Conservation (phyloP, 2,113 vertebrate genomes). For the Grantiella picta region DNA sequence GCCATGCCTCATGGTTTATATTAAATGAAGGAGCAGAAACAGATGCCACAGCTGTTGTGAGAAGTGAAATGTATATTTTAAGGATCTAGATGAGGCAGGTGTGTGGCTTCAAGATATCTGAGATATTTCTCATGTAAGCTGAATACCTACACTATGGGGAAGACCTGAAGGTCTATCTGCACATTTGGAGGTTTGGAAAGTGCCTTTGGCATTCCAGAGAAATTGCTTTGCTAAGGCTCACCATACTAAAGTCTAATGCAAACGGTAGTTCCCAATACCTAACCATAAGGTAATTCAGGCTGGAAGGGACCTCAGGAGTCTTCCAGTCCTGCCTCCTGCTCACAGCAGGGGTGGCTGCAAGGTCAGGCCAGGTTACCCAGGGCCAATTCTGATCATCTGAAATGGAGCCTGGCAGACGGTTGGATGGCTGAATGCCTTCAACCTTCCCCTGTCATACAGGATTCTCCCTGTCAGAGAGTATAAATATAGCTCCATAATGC, state of each 20-base stretch:
- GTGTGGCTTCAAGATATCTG: background rate
- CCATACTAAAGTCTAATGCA: background rate
- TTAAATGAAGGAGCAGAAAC: background rate
- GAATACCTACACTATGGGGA: background rate
- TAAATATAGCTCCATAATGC: background rate
- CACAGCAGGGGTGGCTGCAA: background rate
- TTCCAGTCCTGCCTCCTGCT: background rate
- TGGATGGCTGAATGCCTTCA: background rate
- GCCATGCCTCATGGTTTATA: background rate
- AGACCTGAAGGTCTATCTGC: background rate
- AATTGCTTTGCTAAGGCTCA: background rate
- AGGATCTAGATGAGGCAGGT: background rate
- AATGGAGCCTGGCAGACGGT: background rate
- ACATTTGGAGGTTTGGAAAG: background rate
- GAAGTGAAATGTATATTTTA: background rate
- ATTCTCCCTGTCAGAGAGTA: background rate
- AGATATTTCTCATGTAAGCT: background rate
- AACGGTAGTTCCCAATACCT: background rate
- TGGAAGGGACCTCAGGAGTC: background rate
- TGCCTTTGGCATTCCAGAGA: background rate
- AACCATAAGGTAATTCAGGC: background rate
- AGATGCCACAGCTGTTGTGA: background rate
- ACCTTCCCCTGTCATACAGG: background rate
- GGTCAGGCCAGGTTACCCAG: background rate
- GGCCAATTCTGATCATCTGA: background rate